Evolutionary conservation across 2,888 invertebrate genomes (phyloP).

Genomic region (Unio delphinus): DNA sequence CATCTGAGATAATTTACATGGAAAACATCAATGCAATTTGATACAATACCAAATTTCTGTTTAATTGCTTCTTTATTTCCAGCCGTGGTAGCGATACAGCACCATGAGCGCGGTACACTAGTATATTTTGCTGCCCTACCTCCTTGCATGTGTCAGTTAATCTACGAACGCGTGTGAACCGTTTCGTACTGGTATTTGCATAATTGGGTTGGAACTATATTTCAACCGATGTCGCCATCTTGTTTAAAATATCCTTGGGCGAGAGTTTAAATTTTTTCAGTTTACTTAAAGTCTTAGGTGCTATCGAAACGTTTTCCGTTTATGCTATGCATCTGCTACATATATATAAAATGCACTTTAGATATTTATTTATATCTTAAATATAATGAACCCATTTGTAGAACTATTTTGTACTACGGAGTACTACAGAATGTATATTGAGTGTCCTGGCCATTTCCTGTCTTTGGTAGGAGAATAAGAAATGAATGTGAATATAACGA

Average conservation of each 20-base stretch:
- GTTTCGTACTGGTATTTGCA: constrained; percentile 27
- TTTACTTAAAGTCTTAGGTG: no score
- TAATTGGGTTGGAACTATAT: constrained; percentile 49
- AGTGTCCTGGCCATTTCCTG: constrained; percentile 48
- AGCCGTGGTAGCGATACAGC: no score
- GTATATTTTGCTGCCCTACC: no score
- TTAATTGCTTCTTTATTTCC: no score
- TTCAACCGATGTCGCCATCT: constrained; percentile 42
- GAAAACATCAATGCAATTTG: constrained; percentile 54
- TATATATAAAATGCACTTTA: no score
- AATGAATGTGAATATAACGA: constrained; percentile 12
- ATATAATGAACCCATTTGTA: neutral
- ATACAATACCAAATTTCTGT: neutral
- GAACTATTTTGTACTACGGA: constrained; percentile 35
- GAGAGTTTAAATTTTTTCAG: no score
- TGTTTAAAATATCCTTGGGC: constrained; percentile 23
- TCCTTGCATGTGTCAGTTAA: no score
- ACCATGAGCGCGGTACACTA: no score
- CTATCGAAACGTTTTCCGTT: no score
- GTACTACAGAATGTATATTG: constrained; percentile 16
- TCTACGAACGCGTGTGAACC: no score
- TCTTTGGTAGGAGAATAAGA: constrained; percentile 31
- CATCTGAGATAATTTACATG: constrained; percentile 54
- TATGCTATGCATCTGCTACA: no score
- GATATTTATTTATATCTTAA: neutral